Evolutionary conservation across 2,888 invertebrate genomes (phyloP), one percentile per base, ranked within the genome.

Genomic region (Elysia crispata): DNA sequence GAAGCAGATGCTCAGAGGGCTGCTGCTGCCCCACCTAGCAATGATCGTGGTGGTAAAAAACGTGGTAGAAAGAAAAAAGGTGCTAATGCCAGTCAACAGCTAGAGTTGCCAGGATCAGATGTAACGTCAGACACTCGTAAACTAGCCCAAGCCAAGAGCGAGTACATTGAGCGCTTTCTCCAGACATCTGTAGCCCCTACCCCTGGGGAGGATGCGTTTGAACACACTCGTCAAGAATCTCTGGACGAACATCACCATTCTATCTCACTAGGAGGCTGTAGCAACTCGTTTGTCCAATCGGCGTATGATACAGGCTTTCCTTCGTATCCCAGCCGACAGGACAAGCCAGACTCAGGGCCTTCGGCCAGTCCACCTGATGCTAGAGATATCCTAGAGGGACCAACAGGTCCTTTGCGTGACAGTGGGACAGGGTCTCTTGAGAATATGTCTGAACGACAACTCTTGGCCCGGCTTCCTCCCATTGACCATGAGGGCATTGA

Each of bases 401-500:
- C 62, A 5, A 13, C 33, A 13, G 54, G 76, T 23, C 76, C 62
- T 49, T 54, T 80, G 49, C 60, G 31, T 78, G 77, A 80, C 50
- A 50, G 41, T 20, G 74, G 23, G 33, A 78, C 66, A 23, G 30
- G 60, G 64, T 49, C 73, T 33, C 30, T 82, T 25, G 85, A 83
- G 77, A 81, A 82, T 23, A 78, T 86, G 18, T 84, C 87, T 74
- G 85, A 90, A 33, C 87, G 89, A 60, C 88, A 90, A 81, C 95
- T 95, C 80, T 92, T 95, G 86, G 93, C 94, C 31, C 93, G 94
- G 87, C 93, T 96, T 87, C 95, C 95, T 70, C 95, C 95, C 0
- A 90, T 96, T 76, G 94, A 95, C 91, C 91, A 92, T 83, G 93
- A 94, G 88, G 91, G 93, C 89, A 93, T 95, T 88, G 90, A 93